phyloP scores from a whole-genome alignment of 2,888 invertebrate species.

The Buathra laborator region DNA sequence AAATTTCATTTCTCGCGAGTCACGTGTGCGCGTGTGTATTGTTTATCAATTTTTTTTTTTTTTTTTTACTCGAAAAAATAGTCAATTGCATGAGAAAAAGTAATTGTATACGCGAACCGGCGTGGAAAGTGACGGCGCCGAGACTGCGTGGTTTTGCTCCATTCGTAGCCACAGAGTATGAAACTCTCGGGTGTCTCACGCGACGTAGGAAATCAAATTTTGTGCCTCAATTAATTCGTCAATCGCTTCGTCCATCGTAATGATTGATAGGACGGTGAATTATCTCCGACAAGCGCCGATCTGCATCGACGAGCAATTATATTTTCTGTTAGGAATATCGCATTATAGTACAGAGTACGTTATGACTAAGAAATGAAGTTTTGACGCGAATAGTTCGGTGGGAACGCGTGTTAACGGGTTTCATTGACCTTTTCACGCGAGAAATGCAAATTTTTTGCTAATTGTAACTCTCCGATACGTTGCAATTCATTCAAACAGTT shows the following conservation, averaged over 20 bases:
- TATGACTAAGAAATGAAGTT: not conserved
- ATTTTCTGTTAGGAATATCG: constrained; percentile 52
- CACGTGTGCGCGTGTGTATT: constrained; percentile 2
- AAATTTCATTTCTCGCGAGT: not conserved
- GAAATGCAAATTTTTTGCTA: constrained; percentile 36
- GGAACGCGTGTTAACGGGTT: constrained; percentile 11
- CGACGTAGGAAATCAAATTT: not conserved
- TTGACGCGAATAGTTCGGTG: constrained; percentile 3
- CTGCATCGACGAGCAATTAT: not conserved
- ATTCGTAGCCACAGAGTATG: not conserved
- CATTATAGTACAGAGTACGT: not conserved
- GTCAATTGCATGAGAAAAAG: not conserved
- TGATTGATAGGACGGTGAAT: constrained; percentile 8
- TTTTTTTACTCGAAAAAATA: not conserved
- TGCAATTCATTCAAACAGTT: constrained; percentile 37
- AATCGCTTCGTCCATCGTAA: constrained; percentile 49
- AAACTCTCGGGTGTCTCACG: not conserved
- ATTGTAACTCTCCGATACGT: constrained; percentile 44
- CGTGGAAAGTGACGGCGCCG: constrained; percentile 50
- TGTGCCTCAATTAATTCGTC: constrained; percentile 59
- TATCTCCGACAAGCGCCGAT: not conserved
- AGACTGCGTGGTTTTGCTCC: constrained; percentile 30
- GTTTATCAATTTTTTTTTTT: not conserved
- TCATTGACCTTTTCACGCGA: constrained; percentile 48
- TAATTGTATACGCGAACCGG: constrained; percentile 7